phyloP scores from a whole-genome alignment of 2,888 invertebrate genomes.

The Myathropa florea region DNA sequence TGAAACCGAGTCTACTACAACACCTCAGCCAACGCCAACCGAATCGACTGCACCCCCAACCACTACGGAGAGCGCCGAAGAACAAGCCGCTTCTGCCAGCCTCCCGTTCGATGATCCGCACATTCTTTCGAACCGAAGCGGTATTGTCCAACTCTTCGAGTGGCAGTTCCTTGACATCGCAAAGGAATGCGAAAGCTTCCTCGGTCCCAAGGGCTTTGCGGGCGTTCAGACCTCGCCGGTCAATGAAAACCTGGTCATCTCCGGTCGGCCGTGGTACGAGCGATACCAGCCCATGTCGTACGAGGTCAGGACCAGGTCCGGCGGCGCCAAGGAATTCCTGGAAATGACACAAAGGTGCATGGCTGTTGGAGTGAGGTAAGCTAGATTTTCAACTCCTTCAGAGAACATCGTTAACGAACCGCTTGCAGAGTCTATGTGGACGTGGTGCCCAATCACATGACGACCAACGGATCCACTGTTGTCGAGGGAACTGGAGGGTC shows the following conservation, averaged over 20 bases:
- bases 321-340: constrained; percentile 85
- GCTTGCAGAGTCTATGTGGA: constrained; percentile 85
- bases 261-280: constrained; percentile 89
- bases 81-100: not conserved
- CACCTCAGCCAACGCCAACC: too few relatives aligned
- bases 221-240: constrained; percentile 80
- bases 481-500: constrained; percentile 75
- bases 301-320: constrained; percentile 86
- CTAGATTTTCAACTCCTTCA: not conserved
- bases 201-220: constrained; percentile 85
- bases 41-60: not conserved
- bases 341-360: constrained; percentile 89
- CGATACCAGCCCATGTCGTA: constrained; percentile 92
- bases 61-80: constrained; percentile 6
- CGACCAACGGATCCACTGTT: constrained; percentile 60
- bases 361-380: constrained; percentile 83
- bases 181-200: constrained; percentile 85
- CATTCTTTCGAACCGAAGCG: constrained; percentile 76
- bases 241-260: constrained; percentile 38
- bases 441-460: constrained; percentile 89
- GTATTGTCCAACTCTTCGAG: constrained; percentile 85
- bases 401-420: not conserved
- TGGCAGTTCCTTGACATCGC: constrained; percentile 89
- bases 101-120: constrained; percentile 58
- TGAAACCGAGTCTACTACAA: too few relatives aligned